These are phyloP conservation scores for Urosaurus nigricauda DNA, from an alignment of 2,797 vertebrate genomes.

Conservation along the genomic window DNA sequence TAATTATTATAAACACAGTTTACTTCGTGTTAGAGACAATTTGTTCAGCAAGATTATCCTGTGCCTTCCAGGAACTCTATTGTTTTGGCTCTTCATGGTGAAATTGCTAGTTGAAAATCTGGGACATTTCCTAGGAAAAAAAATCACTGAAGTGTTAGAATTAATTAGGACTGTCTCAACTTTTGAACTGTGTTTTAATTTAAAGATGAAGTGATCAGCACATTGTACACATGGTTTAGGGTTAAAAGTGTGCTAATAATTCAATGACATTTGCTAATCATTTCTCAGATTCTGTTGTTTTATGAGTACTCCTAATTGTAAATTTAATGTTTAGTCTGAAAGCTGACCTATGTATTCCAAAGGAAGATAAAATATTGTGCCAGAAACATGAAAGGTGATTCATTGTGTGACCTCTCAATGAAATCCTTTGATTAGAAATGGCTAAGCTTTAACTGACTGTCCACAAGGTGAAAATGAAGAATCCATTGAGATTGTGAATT, in stretches of 20 bases:
- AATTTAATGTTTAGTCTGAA: neutral
- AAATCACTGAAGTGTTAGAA: neutral
- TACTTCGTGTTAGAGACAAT: neutral
- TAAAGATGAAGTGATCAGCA: neutral
- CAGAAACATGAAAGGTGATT: neutral
- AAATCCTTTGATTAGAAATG: conserved; percentile 11
- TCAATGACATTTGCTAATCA: neutral
- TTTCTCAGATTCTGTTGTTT: neutral
- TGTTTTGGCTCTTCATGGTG: neutral
- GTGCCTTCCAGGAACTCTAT: neutral
- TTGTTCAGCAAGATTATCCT: neutral
- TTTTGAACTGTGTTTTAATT: conserved; percentile 3
- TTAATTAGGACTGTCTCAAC: neutral
- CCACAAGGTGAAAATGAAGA: neutral
- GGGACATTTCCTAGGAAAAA: conserved; percentile 2
- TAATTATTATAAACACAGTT: neutral
- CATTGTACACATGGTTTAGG: neutral
- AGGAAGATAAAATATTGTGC: neutral
- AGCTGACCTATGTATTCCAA: neutral
- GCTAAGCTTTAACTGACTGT: neutral
- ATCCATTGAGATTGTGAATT: neutral
- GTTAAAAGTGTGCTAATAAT: neutral
- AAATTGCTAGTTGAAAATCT: conserved; percentile 17
- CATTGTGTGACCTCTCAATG: neutral
- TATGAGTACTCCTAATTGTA: neutral